Percentiles rank a stretch among this genome's conserved stretches.
Evolutionary conservation across 1,140 invertebrate species (phyloP).

Genomic region (Bombus waltoni): DNA sequence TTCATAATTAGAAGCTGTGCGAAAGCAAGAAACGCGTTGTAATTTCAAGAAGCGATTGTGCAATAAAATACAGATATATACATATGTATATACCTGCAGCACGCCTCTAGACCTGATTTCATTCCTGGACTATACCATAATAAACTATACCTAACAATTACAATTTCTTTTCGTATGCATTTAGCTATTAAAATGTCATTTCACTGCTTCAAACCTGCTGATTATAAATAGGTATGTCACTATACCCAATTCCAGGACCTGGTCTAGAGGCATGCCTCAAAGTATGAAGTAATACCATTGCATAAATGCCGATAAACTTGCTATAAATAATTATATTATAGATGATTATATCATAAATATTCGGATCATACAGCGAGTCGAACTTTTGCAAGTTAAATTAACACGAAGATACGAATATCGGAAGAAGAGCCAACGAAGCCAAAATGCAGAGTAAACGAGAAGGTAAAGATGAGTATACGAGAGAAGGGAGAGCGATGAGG

Average conservation of each 20-base stretch:
- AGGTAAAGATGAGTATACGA: constrained; percentile 4
- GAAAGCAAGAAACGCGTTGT: background rate
- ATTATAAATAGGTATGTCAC: no score
- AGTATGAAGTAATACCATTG: no score
- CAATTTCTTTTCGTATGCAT: no score
- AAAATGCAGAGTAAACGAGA: constrained; percentile 42
- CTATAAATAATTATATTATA: background rate
- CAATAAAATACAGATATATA: background rate
- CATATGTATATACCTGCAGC: background rate
- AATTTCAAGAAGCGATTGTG: background rate
- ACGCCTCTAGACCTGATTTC: background rate
- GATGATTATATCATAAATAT: no score
- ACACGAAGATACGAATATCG: background rate
- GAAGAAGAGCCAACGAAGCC: background rate
- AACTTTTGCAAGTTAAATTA: background rate
- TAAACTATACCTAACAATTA: no score
- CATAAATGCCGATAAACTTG: background rate
- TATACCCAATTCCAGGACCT: no score
- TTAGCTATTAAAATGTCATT: no score
- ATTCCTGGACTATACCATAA: no score
- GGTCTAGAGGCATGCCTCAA: no score
- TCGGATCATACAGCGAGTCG: no score
- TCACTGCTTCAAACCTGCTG: no score
- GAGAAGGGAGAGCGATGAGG: background rate
- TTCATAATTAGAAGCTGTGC: background rate